Base-by-base conservation (phyloP, 37 sponge, comb jelly and placozoan species). In the Crambe crambe region DNA sequence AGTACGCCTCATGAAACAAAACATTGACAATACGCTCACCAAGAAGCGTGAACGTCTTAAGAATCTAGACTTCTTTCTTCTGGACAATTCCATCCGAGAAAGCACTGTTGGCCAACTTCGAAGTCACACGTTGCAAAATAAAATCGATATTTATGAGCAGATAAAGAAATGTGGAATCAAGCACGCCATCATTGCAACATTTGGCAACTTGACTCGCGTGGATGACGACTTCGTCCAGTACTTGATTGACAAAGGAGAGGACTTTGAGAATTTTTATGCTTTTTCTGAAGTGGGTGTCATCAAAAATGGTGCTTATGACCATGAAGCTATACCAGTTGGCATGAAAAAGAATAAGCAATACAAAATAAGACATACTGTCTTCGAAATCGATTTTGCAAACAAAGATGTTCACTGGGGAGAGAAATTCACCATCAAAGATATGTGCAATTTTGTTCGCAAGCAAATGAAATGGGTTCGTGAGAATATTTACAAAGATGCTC, bases 21-120 rank as follows among this genome's bases (percentile, higher is more conserved):
- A 47, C 51, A 47, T 47, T 47, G 63, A 27, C 5, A 30, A 27
- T 8, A 62, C 15, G 6, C 30, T 8, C 4, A 51, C 23, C 26
- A 44, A 60, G 23, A 83, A 91, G 73, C 74, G 83, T 37, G 70
- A 88, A 59, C 42, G 82, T 6, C 82, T 95, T 37, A 32, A 58
- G 44, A 64, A 78, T 38, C 21, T 95, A 78, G 96, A 95, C 37
- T 79, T 85, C 70, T 89, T 95, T 56, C 66, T 85, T 3, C 74
- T 95, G 41, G 96, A 95, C 88, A 95, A 95, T 70, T 95, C 96
- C 47, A 57, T 95, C 32, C 89, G 96, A 23, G 96, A 95, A 78
- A 95, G 92, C 70, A 95, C 96, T 30, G 92, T 95, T 17, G 96
- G 92, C 0, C 89, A 88, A 56, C 72, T 95, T 8, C 80, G 87